Evolutionary conservation across 2,797 vertebrate genomes (phyloP), one percentile per base, ranked within the genome.

Genomic region (Helostoma temminkii): DNA sequence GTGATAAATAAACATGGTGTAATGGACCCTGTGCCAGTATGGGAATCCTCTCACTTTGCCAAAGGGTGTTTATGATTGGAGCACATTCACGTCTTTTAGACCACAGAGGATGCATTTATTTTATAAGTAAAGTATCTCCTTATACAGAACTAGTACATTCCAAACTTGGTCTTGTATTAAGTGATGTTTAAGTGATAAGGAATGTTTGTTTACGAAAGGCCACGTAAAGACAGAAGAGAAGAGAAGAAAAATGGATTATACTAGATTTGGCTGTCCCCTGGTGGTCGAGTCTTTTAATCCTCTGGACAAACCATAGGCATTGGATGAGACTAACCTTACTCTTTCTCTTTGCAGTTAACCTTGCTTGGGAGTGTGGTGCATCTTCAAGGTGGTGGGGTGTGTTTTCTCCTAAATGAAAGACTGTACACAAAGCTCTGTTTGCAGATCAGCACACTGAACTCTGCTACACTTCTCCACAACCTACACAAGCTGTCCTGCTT

Each of bases 341-440:
- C 32, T 90, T 52, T 73, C 67, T 59, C 41, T 66, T 60, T 89
- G 64, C 57, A 99, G 98, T 95, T 99, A 99, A 97, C 96, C 95
- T 94, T 88, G 93, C 95, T 93, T 53, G 67, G 84, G 93, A 94
- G 90, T 78, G 93, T 90, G 94, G 91, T 88, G 89, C 80, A 81
- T 91, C 88, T 81, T 90, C 89, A 52, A 87, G 93, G 90, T 92
- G 93, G 92, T 88, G 69, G 89, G 93, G 88, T 58, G 67, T 8
- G 81, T 91, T 93, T 94, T 95, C 94, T 95, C 93, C 88, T 76
- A 46, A 91, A 91, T 82, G 83, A 90, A 92, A 95, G 95, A 96
- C 94, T 93, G 86, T 49, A 79, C 26, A 76, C 73, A 56, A 78
- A 81, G 76, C 81, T 83, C 68, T 52, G 84, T 91, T 91, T 84